Conservation (phyloP, 1,140 invertebrate genomes). For the Ylistrum balloti region DNA sequence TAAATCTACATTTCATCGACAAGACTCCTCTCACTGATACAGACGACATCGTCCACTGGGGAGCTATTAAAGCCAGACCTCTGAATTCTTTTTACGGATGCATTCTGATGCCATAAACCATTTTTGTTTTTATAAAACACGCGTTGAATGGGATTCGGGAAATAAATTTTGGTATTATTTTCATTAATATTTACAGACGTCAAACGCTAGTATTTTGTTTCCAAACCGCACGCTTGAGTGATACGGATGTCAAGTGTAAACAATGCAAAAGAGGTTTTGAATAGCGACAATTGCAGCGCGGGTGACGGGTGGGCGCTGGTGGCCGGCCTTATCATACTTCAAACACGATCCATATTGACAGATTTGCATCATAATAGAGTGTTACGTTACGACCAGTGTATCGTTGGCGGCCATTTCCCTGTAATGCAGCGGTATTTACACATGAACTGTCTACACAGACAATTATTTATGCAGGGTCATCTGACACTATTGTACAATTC, state of each 20-base stretch:
- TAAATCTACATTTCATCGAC: slow-evolving; percentile 39
- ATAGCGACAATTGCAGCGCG: slow-evolving; percentile 30
- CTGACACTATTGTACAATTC: background rate
- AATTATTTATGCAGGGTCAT: background rate
- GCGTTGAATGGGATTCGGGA: slow-evolving; percentile 31
- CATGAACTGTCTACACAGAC: background rate
- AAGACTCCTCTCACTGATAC: background rate
- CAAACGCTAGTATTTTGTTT: slow-evolving; percentile 13
- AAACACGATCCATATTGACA: slow-evolving; percentile 19
- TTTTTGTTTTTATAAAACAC: slow-evolving; percentile 15
- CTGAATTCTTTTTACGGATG: slow-evolving; percentile 4
- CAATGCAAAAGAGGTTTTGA: background rate
- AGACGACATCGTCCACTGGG: background rate
- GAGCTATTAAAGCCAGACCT: background rate
- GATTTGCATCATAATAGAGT: slow-evolving; percentile 33
- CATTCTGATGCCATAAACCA: slow-evolving; percentile 34
- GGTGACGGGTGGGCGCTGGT: slow-evolving; percentile 29
- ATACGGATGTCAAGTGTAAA: background rate
- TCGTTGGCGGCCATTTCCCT: background rate
- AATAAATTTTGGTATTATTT: slow-evolving; percentile 31
- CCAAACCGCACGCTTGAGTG: slow-evolving; percentile 11
- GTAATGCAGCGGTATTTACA: slow-evolving; percentile 33
- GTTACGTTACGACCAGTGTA: slow-evolving; percentile 18
- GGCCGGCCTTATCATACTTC: slow-evolving; percentile 9
- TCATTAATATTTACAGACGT: slow-evolving; percentile 35